Conservation (phyloP, 2,888 invertebrate genomes). For the Sphaerophoria taeniata region DNA sequence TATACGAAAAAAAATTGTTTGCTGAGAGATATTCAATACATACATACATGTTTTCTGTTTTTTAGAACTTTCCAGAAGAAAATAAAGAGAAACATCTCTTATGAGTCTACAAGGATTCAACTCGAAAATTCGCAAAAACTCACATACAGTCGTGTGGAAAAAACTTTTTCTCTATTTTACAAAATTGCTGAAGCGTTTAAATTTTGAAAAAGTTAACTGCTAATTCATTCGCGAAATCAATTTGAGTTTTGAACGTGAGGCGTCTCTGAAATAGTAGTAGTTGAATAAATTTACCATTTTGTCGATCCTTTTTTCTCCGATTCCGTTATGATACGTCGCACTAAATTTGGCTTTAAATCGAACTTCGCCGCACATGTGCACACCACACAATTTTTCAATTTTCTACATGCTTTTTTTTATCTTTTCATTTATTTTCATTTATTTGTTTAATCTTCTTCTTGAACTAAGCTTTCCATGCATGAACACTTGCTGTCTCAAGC, state of each 20-base stretch:
- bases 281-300: constrained; percentile 4
- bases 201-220: no score
- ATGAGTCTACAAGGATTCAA: no score
- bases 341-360: constrained; percentile 33
- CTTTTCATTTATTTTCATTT: constrained; percentile 63
- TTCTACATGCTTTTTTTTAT: constrained; percentile 23
- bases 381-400: constrained; percentile 61
- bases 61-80: background rate
- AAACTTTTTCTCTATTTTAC: no score
- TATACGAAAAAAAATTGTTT: background rate
- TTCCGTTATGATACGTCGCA: background rate
- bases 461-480: no score
- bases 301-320: background rate
- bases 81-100: no score
- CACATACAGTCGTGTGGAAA: no score
- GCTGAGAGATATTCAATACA: background rate
- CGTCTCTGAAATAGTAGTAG: background rate
- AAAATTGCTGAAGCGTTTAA: no score
- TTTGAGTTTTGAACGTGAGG: no score
- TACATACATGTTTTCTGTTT: no score
- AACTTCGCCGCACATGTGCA: constrained; percentile 29
- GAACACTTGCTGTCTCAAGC: no score
- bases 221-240: no score
- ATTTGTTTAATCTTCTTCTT: constrained; percentile 58
- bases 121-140: no score